These are phyloP conservation scores for Tipula unca DNA, from an alignment of 2,888 invertebrate species.

Conservation along the genomic window DNA sequence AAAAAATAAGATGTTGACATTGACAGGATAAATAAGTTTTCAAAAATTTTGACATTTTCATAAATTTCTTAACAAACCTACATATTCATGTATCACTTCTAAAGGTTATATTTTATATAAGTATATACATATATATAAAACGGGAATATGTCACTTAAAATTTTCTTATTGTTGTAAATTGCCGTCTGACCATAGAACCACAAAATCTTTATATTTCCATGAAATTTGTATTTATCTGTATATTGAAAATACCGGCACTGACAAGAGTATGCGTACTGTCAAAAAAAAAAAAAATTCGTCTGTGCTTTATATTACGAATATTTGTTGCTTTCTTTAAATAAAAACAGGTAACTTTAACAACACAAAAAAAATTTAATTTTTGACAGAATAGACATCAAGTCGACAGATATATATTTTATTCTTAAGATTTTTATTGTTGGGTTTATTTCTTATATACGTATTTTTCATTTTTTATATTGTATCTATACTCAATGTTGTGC, in stretches of 20 bases:
- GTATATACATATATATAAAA: background rate
- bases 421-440: background rate
- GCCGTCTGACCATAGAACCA: background rate
- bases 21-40: constrained; percentile 19
- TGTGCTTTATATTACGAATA: background rate
- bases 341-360: background rate
- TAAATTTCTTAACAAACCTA: constrained; percentile 3
- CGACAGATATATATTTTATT: constrained; percentile 2
- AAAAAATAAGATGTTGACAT: constrained; percentile 15
- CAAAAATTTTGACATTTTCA: constrained; percentile 1
- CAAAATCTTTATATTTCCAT: background rate
- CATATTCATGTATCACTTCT: background rate
- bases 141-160: background rate
- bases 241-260: constrained; percentile 15
- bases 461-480: background rate
- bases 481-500: background rate
- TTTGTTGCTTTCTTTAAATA: background rate
- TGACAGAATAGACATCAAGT: constrained; percentile 19
- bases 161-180: background rate
- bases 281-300: background rate
- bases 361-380: background rate
- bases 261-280: background rate
- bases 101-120: background rate
- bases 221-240: background rate
- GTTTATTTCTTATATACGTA: background rate